Conservation (phyloP, 2,797 vertebrate genomes). For the Megalops cyprinoides region DNA sequence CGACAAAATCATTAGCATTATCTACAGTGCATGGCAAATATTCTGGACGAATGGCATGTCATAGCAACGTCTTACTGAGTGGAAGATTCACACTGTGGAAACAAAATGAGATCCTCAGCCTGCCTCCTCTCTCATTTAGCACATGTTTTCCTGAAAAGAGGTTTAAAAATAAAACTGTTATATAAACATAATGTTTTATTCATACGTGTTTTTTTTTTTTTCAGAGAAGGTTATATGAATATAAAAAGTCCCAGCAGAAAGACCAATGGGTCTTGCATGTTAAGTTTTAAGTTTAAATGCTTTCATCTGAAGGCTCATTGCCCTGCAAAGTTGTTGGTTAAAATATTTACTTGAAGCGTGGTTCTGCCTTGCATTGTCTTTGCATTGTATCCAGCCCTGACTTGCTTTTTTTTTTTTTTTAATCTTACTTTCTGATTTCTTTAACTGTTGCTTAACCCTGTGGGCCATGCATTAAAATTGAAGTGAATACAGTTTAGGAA, state of each 20-base stretch:
- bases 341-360: too few species aligned
- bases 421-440: not conserved
- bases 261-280: conserved; percentile 16
- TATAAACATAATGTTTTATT: conserved; percentile 20
- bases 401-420: not conserved
- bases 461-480: too few species aligned
- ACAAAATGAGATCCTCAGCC: not conserved
- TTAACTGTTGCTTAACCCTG: too few species aligned
- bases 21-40: not conserved
- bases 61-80: not conserved
- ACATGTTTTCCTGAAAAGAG: not conserved
- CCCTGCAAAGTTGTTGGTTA: not conserved
- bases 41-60: not conserved
- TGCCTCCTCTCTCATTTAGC: conserved; percentile 12
- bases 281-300: conserved; percentile 5
- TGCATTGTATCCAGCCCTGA: not conserved
- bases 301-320: not conserved
- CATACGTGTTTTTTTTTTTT: conserved; percentile 14
- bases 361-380: too few species aligned
- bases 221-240: conserved; percentile 12
- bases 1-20: not conserved
- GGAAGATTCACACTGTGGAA: not conserved
- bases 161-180: conserved; percentile 18
- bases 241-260: conserved; percentile 9
- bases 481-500: not conserved